Base-by-base conservation (phyloP, 2,113 vertebrate genomes). In the Dolichotis patagonum region DNA sequence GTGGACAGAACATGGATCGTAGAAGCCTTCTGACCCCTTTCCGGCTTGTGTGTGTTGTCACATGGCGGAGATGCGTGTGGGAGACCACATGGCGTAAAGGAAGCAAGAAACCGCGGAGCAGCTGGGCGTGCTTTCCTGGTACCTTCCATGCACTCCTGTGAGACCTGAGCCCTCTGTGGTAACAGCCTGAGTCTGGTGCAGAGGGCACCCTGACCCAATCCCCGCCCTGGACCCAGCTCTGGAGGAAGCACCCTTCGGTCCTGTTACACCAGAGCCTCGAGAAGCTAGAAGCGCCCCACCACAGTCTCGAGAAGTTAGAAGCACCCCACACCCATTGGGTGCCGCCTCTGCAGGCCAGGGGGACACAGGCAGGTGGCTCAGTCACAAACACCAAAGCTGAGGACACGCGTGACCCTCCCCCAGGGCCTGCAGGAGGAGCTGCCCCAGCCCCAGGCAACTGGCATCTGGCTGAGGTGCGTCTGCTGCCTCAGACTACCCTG, bases 381-480 rank as follows among this genome's bases (percentile, higher is more conserved):
- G 2, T 24, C 63, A 32, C 11, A 26, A 28, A 22, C n/a, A 26
- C 14, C 20, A 8, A 35, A 46, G 4, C 32, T 17, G 14, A 35
- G 12, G 11, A 2, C 26, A 10, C 2, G 19, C 11, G 35, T 41
- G 24, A 56, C 0, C 20, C 1, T 77, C 22, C 56, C 41, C 5
- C 4, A 26, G 24, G 49, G 20, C 3, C 43, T 30, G 3, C 32
- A 38, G 24, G 7, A 54, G 38, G 22, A 82, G 1, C 26, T 28
- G 32, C 1, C 1, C 0, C n/a, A 1, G 77, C 62, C 14, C 16
- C 20, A 1, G 22, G n/a, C 13, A 43, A 24, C 30, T 35, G n/a
- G 16, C 54, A 24, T 24, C 17, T 41, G 38, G 22, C 7, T n/a
- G n/a, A n/a, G n/a, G n/a, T n/a, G n/a, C n/a, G n/a, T 32, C 11